Evolutionary conservation across 1,140 invertebrate species (phyloP).

Genomic region (Metaphire vulgaris): DNA sequence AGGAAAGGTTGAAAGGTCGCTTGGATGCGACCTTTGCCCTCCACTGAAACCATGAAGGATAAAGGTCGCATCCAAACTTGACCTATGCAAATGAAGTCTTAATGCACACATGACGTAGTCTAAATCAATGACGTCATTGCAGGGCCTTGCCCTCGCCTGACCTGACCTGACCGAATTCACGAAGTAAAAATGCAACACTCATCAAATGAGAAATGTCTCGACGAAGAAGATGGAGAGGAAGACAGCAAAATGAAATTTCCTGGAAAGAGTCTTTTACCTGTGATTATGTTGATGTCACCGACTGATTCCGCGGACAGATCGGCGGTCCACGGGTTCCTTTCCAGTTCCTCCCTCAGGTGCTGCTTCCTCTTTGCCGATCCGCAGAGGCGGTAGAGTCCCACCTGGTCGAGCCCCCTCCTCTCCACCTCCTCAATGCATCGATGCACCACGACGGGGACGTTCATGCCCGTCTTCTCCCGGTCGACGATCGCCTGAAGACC

Average conservation of each 20-base stretch:
- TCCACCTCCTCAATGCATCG: conserved; percentile 95
- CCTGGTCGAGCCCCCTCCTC: conserved; percentile 86
- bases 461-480: conserved; percentile 60
- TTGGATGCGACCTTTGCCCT: too few relatives aligned
- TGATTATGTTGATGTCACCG: conserved; percentile 64
- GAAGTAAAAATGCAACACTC: too few relatives aligned
- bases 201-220: too few relatives aligned
- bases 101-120: too few relatives aligned
- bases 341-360: conserved; percentile 86
- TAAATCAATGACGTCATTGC: too few relatives aligned
- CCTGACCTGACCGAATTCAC: too few relatives aligned
- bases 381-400: conserved; percentile 85
- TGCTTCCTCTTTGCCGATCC: conserved; percentile 94
- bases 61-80: too few relatives aligned
- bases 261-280: conserved; percentile 36
- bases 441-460: conserved; percentile 78
- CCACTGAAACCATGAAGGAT: too few relatives aligned
- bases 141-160: too few relatives aligned
- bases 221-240: too few relatives aligned
- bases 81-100: too few relatives aligned
- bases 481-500: conserved; percentile 84
- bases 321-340: conserved; percentile 78
- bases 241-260: neutral
- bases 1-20: too few relatives aligned
- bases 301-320: conserved; percentile 93